Evolutionary conservation across 2,888 invertebrate genomes (phyloP), one percentile per base, ranked within the genome.

Genomic region (Meganola albula): DNA sequence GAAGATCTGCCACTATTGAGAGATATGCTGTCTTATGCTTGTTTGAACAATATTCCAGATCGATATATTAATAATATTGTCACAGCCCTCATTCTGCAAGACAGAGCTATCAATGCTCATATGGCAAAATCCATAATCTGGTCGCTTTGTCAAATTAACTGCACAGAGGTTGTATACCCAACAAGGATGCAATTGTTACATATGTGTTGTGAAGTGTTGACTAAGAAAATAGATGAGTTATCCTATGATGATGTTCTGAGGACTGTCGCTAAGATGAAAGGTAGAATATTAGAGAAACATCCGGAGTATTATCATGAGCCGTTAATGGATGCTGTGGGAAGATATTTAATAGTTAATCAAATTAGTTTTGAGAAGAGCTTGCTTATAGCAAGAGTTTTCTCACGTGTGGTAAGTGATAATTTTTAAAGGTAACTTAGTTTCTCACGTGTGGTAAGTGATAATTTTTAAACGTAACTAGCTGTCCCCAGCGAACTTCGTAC

Each of bases 271-370:
- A 88, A 77, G 61, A 55, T 90, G 10, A 77, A 82, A 10, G 69
- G 69, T 4, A 73, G 82, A 39, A 74, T 85, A 36, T 37, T 77
- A 37, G 72, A 72, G 43, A 87, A 85, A 44, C 72, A 82, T 32
- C 60, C 74, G 3, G 85, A 84, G 60, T 91, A 87, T 58, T 92
- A 91, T 49, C 86, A 90, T 46, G 90, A 90, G 49, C 80, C 83
- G 31, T 76, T 91, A 44, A 70, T 90, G 53, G 88, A 91, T 49
- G 76, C 82, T 1, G 76, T 87, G 22, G 87, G 87, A 3, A 76
- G 82, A 27, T 87, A 84, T 48, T 71, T 88, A 10, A 73, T 90
- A 10, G 69, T 79, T 23, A 75, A 86, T n/a, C 62, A 87, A 31
- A 47, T 87, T 8, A 83, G 74, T n/a, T 89, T 89, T 46, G 76